Percentiles rank a stretch among this genome's conserved stretches.
Evolutionary conservation across 2,797 vertebrate genomes (phyloP).

Genomic region (Eupleurogrammus muticus): DNA sequence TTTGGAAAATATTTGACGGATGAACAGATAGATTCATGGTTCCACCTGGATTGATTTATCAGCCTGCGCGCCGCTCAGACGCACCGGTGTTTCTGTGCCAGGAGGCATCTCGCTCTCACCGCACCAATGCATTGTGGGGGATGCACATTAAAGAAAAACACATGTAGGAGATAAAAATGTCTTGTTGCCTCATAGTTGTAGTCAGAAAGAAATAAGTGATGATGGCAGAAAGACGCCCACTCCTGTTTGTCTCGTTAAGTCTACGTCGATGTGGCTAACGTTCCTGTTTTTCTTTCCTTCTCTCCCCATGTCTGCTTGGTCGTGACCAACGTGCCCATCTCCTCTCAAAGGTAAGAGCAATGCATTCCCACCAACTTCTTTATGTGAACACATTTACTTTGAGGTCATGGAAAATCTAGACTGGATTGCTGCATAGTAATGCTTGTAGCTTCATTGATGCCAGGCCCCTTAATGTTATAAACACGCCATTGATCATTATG

Average conservation of each 20-base stretch:
- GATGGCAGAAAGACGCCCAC: constrained; percentile 23
- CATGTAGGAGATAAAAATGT: constrained; percentile 26
- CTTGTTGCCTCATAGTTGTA: constrained; percentile 33
- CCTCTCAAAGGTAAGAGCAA: constrained; percentile 65
- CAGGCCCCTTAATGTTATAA: constrained; percentile 10
- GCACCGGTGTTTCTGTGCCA: constrained; percentile 37
- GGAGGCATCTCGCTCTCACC: constrained; percentile 34
- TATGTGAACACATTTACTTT: constrained; percentile 29
- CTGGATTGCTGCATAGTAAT: constrained; percentile 7
- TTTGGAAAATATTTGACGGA: constrained; percentile 30
- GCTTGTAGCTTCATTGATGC: not conserved
- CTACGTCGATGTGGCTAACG: constrained; percentile 47
- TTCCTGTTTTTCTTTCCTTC: constrained; percentile 49
- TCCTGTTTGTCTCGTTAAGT: constrained; percentile 34
- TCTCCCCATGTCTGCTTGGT: constrained; percentile 61
- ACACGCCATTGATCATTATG: constrained; percentile 18
- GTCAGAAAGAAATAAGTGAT: not conserved
- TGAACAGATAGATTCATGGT: constrained; percentile 51
- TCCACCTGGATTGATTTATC: constrained; percentile 66
- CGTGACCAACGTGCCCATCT: constrained; percentile 33
- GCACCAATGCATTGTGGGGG: constrained; percentile 19
- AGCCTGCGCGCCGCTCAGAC: constrained; percentile 19
- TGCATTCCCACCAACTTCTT: constrained; percentile 14
- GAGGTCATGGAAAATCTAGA: constrained; percentile 11
- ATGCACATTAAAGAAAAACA: constrained; percentile 36